phyloP scores from a whole-genome alignment of 1,140 invertebrate genomes.

The Ephestia elutella region DNA sequence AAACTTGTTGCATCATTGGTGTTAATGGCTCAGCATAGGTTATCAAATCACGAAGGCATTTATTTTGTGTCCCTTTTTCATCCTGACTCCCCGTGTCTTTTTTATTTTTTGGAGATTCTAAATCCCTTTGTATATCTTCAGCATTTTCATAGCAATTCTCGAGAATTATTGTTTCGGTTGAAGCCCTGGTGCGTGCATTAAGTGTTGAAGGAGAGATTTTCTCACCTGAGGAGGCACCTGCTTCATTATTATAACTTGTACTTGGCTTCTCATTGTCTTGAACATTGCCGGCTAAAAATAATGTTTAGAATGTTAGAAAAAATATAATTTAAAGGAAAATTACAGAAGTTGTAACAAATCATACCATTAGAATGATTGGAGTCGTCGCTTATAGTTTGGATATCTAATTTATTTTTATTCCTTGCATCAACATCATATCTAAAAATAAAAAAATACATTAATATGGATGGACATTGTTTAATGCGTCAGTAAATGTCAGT shows the following conservation, averaged over 20 bases:
- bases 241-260: slow-evolving; percentile 31
- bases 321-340: not conserved
- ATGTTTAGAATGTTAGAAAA: slow-evolving; percentile 11
- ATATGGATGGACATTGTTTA: slow-evolving; percentile 3
- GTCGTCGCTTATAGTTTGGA: slow-evolving; percentile 28
- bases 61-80: slow-evolving; percentile 20
- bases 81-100: not conserved
- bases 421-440: slow-evolving; percentile 44
- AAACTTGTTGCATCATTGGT: slow-evolving; percentile 45
- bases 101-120: slow-evolving; percentile 26
- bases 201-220: slow-evolving; percentile 35
- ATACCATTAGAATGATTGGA: slow-evolving; percentile 14
- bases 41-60: slow-evolving; percentile 44
- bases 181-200: slow-evolving; percentile 38
- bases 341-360: not conserved
- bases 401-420: slow-evolving; percentile 47
- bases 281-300: slow-evolving; percentile 31
- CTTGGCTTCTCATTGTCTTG: slow-evolving; percentile 26
- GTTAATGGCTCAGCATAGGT: slow-evolving; percentile 52
- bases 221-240: slow-evolving; percentile 47
- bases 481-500: not conserved
- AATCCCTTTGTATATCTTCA: slow-evolving; percentile 45
- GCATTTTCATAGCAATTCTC: slow-evolving; percentile 48
- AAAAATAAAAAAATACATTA: slow-evolving; percentile 22
- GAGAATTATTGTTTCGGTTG: slow-evolving; percentile 53